phyloP scores from a whole-genome alignment of 92 coral and sea anemone genomes.

The Phenganax stokvisi region DNA sequence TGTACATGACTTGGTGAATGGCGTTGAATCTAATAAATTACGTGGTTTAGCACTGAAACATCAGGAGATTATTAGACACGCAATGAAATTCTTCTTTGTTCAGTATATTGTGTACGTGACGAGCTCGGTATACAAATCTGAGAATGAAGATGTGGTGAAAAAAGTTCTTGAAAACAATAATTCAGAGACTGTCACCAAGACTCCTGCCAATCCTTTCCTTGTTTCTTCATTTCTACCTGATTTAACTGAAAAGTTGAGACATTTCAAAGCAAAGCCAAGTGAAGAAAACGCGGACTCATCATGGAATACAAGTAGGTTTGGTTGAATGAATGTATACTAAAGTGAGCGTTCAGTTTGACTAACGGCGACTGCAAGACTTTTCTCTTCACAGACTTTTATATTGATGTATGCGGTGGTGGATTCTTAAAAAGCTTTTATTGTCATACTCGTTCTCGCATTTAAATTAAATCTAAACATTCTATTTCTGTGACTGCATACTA shows the following conservation, averaged over 20 bases:
- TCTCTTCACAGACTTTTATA: background rate
- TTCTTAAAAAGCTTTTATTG: background rate
- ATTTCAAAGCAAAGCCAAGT: slow-evolving; percentile 29
- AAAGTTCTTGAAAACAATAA: slow-evolving; percentile 62
- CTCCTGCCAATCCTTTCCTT: slow-evolving; percentile 48
- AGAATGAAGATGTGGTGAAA: slow-evolving; percentile 76
- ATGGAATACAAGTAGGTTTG: background rate
- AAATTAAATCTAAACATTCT: no score
- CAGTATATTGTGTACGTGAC: slow-evolving; percentile 83
- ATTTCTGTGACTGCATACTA: background rate
- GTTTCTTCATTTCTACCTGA: slow-evolving; percentile 65
- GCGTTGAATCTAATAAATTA: slow-evolving; percentile 66
- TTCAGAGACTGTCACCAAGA: slow-evolving; percentile 60
- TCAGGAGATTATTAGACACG: slow-evolving; percentile 69
- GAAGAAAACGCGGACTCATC: background rate
- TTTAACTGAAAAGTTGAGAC: slow-evolving; percentile 61
- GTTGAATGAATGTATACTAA: no score
- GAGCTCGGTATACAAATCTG: slow-evolving; percentile 64
- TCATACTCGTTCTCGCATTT: background rate
- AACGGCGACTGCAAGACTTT: background rate
- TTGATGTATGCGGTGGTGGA: background rate
- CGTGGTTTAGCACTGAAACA: slow-evolving; percentile 85
- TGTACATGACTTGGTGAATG: slow-evolving; percentile 46
- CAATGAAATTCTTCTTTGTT: slow-evolving; percentile 75
- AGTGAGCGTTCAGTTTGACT: no score